phyloP scores from a whole-genome alignment of 2,113 vertebrate species.

The Numenius arquata region DNA sequence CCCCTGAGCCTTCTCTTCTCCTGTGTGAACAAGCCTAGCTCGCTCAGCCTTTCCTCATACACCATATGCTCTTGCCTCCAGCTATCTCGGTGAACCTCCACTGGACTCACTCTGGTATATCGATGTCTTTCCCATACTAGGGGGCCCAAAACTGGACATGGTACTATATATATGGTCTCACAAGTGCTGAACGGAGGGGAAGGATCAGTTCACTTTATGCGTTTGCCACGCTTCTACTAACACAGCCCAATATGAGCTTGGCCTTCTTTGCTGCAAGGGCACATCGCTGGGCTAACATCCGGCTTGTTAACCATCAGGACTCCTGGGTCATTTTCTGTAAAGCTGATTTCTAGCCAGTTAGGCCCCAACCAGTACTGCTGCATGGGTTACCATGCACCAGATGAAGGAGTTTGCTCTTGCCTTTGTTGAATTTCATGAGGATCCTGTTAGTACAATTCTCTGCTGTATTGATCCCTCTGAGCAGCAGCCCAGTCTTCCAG shows the following conservation, averaged over 20 bases:
- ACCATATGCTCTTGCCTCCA: not conserved
- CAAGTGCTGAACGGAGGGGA: not conserved
- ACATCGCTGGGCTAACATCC: not conserved
- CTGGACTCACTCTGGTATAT: not conserved
- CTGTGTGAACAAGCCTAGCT: not conserved
- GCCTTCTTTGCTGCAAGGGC: not conserved
- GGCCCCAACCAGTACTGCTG: not conserved
- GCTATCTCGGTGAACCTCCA: not conserved
- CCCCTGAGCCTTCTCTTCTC: not conserved
- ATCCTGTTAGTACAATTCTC: not conserved
- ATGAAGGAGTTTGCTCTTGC: not conserved
- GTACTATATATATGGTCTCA: not conserved
- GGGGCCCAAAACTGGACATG: not conserved
- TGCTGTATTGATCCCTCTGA: not conserved
- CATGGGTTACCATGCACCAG: not conserved
- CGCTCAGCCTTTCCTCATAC: not conserved
- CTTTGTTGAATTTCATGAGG: not conserved
- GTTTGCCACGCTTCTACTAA: not conserved
- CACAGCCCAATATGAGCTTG: not conserved
- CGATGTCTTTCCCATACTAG: not conserved
- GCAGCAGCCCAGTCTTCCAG: not conserved
- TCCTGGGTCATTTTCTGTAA: not conserved
- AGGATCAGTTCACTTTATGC: not conserved
- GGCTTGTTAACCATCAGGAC: not conserved
- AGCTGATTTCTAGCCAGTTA: not conserved